phyloP scores from a whole-genome alignment of 2,797 vertebrate genomes.

The Myotis pilosus region DNA sequence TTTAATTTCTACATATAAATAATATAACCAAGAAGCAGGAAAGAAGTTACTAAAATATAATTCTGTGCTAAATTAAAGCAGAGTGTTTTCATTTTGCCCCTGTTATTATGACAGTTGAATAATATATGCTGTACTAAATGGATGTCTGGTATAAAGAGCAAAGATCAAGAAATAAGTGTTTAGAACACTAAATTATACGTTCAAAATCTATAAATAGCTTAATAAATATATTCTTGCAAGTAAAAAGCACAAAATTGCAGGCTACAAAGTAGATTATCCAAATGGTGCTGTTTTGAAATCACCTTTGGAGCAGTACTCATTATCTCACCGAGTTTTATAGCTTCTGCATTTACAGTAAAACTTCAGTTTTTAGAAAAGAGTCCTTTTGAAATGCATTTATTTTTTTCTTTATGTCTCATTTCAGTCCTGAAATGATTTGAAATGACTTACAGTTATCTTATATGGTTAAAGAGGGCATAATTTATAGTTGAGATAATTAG shows the following conservation, averaged over 20 bases:
- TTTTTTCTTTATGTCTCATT: constrained; percentile 29
- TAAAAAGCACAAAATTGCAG: constrained; percentile 67
- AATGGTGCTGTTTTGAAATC: constrained; percentile 53
- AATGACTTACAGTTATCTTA: background rate
- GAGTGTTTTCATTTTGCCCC: constrained; percentile 69
- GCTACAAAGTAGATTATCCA: constrained; percentile 58
- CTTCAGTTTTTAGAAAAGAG: background rate
- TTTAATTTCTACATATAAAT: constrained; percentile 67
- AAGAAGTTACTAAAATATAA: constrained; percentile 72
- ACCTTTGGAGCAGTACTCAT: constrained; percentile 7
- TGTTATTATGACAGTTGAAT: constrained; percentile 73
- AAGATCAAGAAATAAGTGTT: constrained; percentile 76
- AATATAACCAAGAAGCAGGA: constrained; percentile 60
- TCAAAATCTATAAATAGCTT: constrained; percentile 77
- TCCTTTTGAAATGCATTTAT: constrained; percentile 6
- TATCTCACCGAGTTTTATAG: constrained; percentile 30
- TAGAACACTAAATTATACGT: constrained; percentile 74
- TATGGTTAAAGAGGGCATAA: background rate
- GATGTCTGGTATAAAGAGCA: constrained; percentile 71
- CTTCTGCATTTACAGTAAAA: constrained; percentile 31
- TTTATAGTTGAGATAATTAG: constrained; percentile 19
- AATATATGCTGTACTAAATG: constrained; percentile 61
- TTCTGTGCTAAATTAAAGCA: constrained; percentile 73
- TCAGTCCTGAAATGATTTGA: constrained; percentile 44
- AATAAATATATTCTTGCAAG: constrained; percentile 67